These are phyloP conservation scores for Ectemnius continuus DNA, from an alignment of 2,888 invertebrate genomes.

Conservation along the genomic window DNA sequence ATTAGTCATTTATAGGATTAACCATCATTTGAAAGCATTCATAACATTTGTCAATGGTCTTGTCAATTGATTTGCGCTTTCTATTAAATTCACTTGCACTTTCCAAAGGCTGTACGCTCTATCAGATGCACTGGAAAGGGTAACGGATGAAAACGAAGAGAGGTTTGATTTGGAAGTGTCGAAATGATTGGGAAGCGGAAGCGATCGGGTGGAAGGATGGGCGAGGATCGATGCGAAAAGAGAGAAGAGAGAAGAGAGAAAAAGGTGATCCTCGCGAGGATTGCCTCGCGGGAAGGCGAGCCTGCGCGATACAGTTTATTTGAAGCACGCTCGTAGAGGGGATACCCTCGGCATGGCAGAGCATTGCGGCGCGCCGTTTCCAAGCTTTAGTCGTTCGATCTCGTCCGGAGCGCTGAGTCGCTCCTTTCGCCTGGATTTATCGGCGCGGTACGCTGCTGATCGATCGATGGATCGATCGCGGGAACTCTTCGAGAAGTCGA, in stretches of 20 bases:
- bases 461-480: slow-evolving; percentile 49
- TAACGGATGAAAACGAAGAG: too few relatives aligned
- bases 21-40: too few relatives aligned
- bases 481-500: slow-evolving; percentile 31
- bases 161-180: not conserved
- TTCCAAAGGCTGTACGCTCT: not conserved
- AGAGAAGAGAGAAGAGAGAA: slow-evolving; percentile 27
- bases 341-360: slow-evolving; percentile 53
- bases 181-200: not conserved
- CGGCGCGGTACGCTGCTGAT: slow-evolving; percentile 9
- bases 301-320: slow-evolving; percentile 71
- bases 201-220: slow-evolving; percentile 20
- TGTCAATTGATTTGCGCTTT: too few relatives aligned
- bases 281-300: slow-evolving; percentile 49
- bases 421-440: slow-evolving; percentile 41
- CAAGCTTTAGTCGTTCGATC: slow-evolving; percentile 74
- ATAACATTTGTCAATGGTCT: too few relatives aligned
- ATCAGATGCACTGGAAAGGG: not conserved
- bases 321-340: slow-evolving; percentile 46
- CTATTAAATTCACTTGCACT: too few relatives aligned
- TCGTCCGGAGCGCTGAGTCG: slow-evolving; percentile 72
- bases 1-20: too few relatives aligned
- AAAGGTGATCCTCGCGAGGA: slow-evolving; percentile 22
- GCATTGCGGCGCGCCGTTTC: slow-evolving; percentile 51
- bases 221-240: slow-evolving; percentile 16